Evolutionary conservation across 2,797 vertebrate species (phyloP).

Genomic region (Oreochromis mossambicus): DNA sequence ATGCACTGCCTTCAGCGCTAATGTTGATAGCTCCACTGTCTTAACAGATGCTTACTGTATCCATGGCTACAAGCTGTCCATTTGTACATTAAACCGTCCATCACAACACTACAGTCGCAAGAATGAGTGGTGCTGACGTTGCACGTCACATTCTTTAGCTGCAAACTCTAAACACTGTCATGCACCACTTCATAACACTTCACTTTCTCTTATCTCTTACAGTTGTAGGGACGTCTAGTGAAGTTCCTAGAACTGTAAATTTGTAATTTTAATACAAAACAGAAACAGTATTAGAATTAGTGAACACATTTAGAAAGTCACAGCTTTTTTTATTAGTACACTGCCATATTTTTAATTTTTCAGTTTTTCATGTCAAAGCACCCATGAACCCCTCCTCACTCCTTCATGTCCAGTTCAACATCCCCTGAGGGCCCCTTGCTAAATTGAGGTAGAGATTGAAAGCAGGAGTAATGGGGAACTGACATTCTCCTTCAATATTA

Average conservation of each 20-base stretch:
- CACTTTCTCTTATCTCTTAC: neutral
- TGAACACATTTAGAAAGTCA: neutral
- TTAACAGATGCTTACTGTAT: neutral
- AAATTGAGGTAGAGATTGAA: conserved; percentile 56
- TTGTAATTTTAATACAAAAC: neutral
- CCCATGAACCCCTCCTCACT: neutral
- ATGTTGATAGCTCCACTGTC: neutral
- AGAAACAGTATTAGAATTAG: neutral
- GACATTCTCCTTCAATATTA: conserved; percentile 61
- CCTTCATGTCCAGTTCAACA: conserved; percentile 29
- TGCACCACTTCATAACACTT: neutral
- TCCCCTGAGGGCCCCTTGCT: conserved; percentile 30
- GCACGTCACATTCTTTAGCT: neutral
- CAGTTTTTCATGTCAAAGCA: neutral
- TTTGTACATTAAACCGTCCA: neutral
- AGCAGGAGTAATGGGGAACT: conserved; percentile 43
- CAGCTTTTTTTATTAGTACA: neutral
- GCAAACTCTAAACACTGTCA: neutral
- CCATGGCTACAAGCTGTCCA: neutral
- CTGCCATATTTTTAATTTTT: neutral
- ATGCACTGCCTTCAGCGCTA: neutral
- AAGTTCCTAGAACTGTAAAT: neutral
- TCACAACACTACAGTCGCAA: neutral
- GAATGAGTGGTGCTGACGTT: neutral
- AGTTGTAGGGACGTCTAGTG: neutral